Evolutionary conservation across 2,797 vertebrate genomes (phyloP), one percentile per base, ranked within the genome.

Genomic region (Heteromormyrus szaboi): DNA sequence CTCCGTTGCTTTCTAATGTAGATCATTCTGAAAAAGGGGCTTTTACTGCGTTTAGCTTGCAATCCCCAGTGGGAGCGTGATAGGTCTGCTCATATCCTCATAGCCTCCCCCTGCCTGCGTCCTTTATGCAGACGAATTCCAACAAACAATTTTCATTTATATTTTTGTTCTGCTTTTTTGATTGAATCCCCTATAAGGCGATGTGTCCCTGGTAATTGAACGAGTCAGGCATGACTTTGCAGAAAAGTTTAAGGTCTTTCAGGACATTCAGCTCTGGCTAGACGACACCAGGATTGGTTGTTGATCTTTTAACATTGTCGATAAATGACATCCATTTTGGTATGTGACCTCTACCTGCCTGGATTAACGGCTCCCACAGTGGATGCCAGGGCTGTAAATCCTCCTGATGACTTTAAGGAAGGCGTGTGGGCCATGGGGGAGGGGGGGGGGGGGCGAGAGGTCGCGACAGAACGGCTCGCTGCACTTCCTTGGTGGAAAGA

Each of bases 11-110:
- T 91, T 92, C 89, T 91, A 90, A 91, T 79, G 17, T 85, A 37
- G 41, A 87, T 91, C 92, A 89, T 92, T 91, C 48, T 88, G 85
- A 91, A 91, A 87, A 90, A 84, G 85, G 76, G 33, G 65, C 76
- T 46, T 91, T 89, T 72, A 86, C 86, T 79, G 53, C 19, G 9
- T 46, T 59, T 85, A 90, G 90, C 89, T 87, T 91, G 68, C 37
- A 19, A 50, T 85, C 46, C 29, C 87, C 76, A 87, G 81, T 41
- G 62, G 51, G 81, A 76, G 51, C 56, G 19, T 85, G 76, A 84
- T n/a, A 22, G 48, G 25, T 2, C 46, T 3, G 48, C 46, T 88
- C 48, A 14, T 48, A 7, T 46, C 29, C 85, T n/a, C 12, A 19
- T 4, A 12, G 25, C 50, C 33, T 50, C 72, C 68, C 25, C 1